Conservation (phyloP, 2,797 vertebrate genomes). For the Coendou prehensilis region DNA sequence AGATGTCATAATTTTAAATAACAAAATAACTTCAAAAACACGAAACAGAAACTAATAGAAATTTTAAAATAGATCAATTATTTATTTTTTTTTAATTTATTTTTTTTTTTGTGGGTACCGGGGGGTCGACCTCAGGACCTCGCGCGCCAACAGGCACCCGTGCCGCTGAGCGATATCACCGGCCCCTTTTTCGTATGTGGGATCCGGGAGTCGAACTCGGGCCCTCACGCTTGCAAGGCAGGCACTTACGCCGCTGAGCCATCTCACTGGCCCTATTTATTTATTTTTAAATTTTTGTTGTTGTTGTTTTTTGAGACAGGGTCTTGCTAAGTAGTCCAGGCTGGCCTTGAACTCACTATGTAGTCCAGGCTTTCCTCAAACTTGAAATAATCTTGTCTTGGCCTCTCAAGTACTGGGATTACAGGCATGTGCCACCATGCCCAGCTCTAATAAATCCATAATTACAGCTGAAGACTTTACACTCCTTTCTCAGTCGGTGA, state of each 20-base stretch:
- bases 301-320: neutral
- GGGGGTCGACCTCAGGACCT: too few relatives aligned
- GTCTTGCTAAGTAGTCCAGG: neutral
- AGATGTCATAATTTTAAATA: neutral
- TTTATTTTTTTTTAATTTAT: too few relatives aligned
- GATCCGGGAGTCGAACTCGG: too few relatives aligned
- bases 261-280: too few relatives aligned
- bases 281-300: too few relatives aligned
- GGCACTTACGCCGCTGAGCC: too few relatives aligned
- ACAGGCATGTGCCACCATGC: neutral
- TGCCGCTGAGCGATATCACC: too few relatives aligned
- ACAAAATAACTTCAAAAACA: neutral
- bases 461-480: neutral
- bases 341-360: neutral
- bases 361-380: neutral
- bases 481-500: neutral
- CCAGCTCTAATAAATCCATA: neutral
- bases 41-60: neutral
- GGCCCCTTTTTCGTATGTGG: too few relatives aligned
- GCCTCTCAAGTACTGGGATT: neutral
- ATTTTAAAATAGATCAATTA: neutral
- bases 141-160: too few relatives aligned
- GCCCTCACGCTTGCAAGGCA: too few relatives aligned
- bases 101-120: too few relatives aligned
- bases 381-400: neutral